These are phyloP conservation scores for Penaeus chinensis DNA, from an alignment of 1,140 invertebrate species.

Conservation along the genomic window DNA sequence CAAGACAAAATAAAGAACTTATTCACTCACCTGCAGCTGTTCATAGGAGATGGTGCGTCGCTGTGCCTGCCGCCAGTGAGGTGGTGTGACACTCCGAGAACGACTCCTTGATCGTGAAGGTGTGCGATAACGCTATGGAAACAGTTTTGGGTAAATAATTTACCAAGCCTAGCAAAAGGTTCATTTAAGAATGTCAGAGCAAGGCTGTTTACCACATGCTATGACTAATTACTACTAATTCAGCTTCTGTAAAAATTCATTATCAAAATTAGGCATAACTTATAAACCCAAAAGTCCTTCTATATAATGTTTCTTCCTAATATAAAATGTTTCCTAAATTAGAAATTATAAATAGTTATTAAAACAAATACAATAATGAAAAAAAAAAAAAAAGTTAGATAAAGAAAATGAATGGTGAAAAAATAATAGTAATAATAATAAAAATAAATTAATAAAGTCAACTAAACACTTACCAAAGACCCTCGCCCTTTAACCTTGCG, in stretches of 20 bases:
- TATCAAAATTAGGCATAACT: too few relatives aligned
- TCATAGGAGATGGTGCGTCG: constrained; percentile 83
- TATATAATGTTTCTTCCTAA: too few relatives aligned
- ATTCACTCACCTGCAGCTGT: constrained; percentile 77
- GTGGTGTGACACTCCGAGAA: constrained; percentile 85
- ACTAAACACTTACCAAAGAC: constrained; percentile 79
- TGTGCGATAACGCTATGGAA: constrained; percentile 77
- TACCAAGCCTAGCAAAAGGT: not conserved
- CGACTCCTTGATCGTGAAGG: constrained; percentile 78
- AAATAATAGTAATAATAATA: constrained; percentile 15
- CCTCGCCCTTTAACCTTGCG: constrained; percentile 87
- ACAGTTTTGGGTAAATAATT: constrained; percentile 37
- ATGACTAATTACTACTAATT: too few relatives aligned
- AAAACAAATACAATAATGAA: too few relatives aligned
- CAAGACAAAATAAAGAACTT: not conserved
- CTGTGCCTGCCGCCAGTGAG: constrained; percentile 90
- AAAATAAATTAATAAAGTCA: constrained; percentile 10
- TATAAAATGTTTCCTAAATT: too few relatives aligned
- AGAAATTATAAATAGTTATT: too few relatives aligned
- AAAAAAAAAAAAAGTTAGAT: constrained; percentile 31
- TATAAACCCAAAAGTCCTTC: too few relatives aligned
- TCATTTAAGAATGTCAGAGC: not conserved
- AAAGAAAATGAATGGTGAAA: constrained; percentile 17
- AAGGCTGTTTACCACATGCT: too few relatives aligned
- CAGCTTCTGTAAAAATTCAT: too few relatives aligned